Base-by-base conservation (phyloP, 2,888 invertebrate genomes). In the Steinernema scapterisci region DNA sequence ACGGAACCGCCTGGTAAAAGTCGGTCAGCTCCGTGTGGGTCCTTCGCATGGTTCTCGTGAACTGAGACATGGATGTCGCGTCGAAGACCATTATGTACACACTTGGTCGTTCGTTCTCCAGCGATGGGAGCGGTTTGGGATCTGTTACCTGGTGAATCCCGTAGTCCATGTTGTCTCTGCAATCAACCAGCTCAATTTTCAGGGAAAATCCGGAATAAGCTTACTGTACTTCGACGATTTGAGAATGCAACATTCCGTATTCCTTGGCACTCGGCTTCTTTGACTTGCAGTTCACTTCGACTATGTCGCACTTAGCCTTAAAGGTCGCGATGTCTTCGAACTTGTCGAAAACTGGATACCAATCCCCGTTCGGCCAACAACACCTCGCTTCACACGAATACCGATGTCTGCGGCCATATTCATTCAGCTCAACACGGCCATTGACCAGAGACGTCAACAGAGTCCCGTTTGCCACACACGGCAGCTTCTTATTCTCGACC, bases 251-350 rank as follows among this genome's bases (percentile, higher is more conserved):
- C 25, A 75, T 52, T 25, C 51, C 23, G 31, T 75, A 75, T 13
- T 51, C 16, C 9, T 38, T 38, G 5, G 38, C 38, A 23, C 3
- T 7, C 7, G 25, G 38, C 21, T 46, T 1, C 6, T 44, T 0
- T 3, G 38, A 21, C 25, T 43, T 9, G 51, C 74, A 74, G 5
- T 76, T 44, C 19, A 74, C 45, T 52, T 76, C 75, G 3, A 76
- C 38, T 0, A 71, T 19, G 13, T 76, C 76, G 21, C 75, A 76
- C 0, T 1, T 9, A 9, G 75, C 21, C 25, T 54, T 54, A 25
- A 54, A 54, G 2, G 13, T 13, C 5, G 21, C 54, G 21, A 48
- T 48, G 48, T 48, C 19, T 19, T n/a, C 48, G 3, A 16, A 48
- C 19, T 48, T 19, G 19, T 19, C 48, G 9, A 38, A 38, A 48